phyloP scores from a whole-genome alignment of 2,797 vertebrate genomes.

The Pangasius sanitwongsei region DNA sequence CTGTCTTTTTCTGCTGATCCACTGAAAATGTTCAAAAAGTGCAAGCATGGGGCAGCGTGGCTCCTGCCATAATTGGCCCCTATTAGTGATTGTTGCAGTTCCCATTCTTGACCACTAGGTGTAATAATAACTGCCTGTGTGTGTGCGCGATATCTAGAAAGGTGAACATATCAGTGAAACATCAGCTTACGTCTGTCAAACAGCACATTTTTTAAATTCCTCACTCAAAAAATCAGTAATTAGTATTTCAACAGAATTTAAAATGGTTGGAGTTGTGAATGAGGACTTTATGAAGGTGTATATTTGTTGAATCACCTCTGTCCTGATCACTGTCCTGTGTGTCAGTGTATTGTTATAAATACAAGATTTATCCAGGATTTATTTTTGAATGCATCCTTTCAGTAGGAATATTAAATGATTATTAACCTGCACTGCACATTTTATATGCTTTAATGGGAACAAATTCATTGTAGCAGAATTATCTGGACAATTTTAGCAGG shows the following conservation, averaged over 20 bases:
- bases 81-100: neutral
- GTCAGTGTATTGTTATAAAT: neutral
- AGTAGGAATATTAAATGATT: neutral
- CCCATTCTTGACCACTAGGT: neutral
- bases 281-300: no score
- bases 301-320: neutral
- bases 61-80: neutral
- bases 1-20: neutral
- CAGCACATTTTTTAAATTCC: no score
- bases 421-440: neutral
- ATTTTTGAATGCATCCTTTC: neutral
- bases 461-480: neutral
- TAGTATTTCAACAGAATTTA: no score
- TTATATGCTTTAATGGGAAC: neutral
- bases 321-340: neutral
- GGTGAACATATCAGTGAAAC: neutral
- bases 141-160: neutral
- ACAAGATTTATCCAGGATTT: neutral
- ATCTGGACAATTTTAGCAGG: neutral
- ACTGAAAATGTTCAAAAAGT: neutral
- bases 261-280: no score
- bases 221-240: no score
- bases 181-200: no score
- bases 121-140: neutral
- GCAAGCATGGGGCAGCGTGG: neutral